Percentiles rank a stretch among this genome's conserved stretches.
Conservation (phyloP, 1,140 invertebrate species). For the Anoplophora glabripennis region DNA sequence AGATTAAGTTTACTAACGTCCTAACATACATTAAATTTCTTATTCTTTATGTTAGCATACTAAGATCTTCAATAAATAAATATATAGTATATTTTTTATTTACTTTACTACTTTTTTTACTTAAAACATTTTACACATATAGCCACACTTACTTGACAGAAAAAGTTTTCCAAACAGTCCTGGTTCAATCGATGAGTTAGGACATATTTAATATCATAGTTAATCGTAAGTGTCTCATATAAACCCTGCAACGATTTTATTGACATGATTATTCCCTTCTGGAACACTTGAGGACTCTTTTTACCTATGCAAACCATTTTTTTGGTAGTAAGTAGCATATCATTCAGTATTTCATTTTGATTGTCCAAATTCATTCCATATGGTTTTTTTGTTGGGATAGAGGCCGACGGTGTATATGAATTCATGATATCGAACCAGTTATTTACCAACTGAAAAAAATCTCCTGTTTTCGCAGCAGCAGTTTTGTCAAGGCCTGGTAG, state of each 20-base stretch:
- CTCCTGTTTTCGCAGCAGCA: background rate
- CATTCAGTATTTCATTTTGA: constrained; percentile 14
- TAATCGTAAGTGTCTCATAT: background rate
- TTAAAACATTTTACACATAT: no score
- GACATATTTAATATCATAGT: background rate
- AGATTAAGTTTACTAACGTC: no score
- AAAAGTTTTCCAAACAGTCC: constrained; percentile 11
- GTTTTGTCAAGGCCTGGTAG: constrained; percentile 3
- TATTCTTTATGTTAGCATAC: no score
- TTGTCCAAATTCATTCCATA: constrained; percentile 12
- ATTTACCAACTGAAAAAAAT: constrained; percentile 13
- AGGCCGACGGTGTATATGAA: background rate
- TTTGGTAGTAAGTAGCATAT: constrained; percentile 7
- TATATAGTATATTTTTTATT: no score
- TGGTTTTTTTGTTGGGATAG: constrained; percentile 10
- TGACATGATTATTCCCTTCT: constrained; percentile 12
- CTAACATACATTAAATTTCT: no score
- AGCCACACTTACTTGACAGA: constrained; percentile 15
- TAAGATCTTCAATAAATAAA: no score
- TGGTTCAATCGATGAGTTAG: background rate
- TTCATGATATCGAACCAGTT: constrained; percentile 22
- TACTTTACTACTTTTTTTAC: no score
- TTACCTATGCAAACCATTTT: constrained; percentile 14
- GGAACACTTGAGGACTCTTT: constrained; percentile 7
- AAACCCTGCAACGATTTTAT: background rate